Evolutionary conservation across 2,888 invertebrate genomes (phyloP).

Genomic region (Caenorhabditis afra): DNA sequence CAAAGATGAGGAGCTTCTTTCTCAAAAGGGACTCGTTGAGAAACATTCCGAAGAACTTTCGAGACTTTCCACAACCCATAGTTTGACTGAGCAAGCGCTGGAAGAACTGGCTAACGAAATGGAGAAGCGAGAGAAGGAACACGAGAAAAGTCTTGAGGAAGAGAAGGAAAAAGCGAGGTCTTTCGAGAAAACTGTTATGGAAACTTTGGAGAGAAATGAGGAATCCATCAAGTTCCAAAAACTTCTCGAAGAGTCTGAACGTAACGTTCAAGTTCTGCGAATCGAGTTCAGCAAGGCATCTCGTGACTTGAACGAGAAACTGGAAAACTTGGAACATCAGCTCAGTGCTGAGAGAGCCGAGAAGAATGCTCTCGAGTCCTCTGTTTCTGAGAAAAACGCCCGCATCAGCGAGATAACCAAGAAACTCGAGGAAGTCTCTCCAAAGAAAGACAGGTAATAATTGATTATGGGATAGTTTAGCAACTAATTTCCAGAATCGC

Average conservation of each 20-base stretch:
- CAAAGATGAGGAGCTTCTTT: too few relatives aligned
- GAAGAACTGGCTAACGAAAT: conserved; percentile 3
- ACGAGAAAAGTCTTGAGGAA: neutral
- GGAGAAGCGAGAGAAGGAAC: neutral
- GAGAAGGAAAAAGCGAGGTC: conserved; percentile 1
- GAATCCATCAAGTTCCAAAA: neutral
- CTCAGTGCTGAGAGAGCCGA: neutral
- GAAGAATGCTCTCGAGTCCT: too few relatives aligned
- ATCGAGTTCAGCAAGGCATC: neutral
- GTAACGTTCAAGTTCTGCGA: neutral
- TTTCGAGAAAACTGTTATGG: conserved; percentile 14
- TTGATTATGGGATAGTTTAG: neutral
- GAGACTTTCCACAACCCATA: neutral
- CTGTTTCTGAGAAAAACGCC: neutral
- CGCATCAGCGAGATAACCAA: neutral
- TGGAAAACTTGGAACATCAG: conserved; percentile 1
- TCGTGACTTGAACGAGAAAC: neutral
- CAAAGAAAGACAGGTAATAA: conserved; percentile 28
- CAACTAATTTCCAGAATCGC: conserved; percentile 8
- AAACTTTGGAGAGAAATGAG: neutral
- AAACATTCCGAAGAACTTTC: conserved; percentile 3
- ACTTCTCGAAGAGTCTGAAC: conserved; percentile 2
- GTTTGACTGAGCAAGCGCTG: neutral
- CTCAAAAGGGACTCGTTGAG: neutral
- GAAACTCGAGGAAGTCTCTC: conserved; percentile 10